Base-by-base conservation (phyloP, 2,797 vertebrate species). In the Hylomyscus alleni region DNA sequence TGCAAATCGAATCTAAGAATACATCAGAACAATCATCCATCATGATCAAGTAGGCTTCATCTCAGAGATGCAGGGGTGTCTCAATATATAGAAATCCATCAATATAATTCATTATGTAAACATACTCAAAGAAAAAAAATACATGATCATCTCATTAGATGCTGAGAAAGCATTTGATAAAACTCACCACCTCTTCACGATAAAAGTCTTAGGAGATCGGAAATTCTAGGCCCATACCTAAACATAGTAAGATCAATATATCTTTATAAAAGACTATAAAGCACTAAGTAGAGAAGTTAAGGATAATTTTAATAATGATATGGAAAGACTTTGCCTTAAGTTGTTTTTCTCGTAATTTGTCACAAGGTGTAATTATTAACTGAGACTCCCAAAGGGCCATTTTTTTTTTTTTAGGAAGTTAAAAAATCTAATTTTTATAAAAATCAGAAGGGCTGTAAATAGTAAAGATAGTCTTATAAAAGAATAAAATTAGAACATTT, bases 231-330 rank as follows among this genome's bases (percentile, higher is more conserved):
- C 58, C 58, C 58, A 58, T 58, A 58, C 58, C 58, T 58, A 22
- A 58, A 58, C 58, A 58, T 24, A 58, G 58, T 58, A 58, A 58
- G 22, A 24, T 58, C 20, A 58, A 58, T 58, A 40, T 29, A 91
- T 40, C 77, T 77, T 89, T 92, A 76, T 14, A 47, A n/a, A 93
- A 76, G 67, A 84, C 54, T 93, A 26, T 72, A 81, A 52, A 80
- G 75, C 1, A 40, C 52, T 82, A 92, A 44, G 26, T 75, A 93
- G 34, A 81, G 12, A 89, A 89, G 69, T 87, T 47, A 92, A 84
- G 20, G 11, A 54, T 14, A 69, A 86, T 81, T n/a, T 91, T 86
- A 72, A 83, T 90, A 95, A 87, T 86, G 31, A 67, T n/a, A 67
- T 60, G 69, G 37, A 65, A 90, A 89, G 24, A 54, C 1, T 92